phyloP scores from a whole-genome alignment of 2,888 invertebrate genomes.

The Spialia ferax region DNA sequence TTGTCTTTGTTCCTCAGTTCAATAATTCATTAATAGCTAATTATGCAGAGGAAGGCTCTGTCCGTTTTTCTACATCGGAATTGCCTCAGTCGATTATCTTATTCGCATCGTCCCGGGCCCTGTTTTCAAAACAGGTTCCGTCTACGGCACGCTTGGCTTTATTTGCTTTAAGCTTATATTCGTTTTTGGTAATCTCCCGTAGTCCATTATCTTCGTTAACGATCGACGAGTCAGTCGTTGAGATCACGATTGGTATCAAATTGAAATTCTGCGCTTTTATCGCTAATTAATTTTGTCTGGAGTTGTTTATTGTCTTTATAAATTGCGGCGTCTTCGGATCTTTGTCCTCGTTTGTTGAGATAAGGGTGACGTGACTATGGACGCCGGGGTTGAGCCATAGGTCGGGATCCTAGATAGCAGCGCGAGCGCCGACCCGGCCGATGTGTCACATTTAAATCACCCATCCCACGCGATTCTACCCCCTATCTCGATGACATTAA shows the following conservation, averaged over 20 bases:
- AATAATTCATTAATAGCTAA: conserved; percentile 61
- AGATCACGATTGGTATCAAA: conserved; percentile 76
- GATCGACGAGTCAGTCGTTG: conserved; percentile 76
- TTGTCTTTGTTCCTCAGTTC: conserved; percentile 54
- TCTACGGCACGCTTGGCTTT: conserved; percentile 74
- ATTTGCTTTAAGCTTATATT: conserved; percentile 84
- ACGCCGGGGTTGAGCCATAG: conserved; percentile 69
- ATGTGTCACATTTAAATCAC: conserved; percentile 54
- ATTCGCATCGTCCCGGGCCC: conserved; percentile 70
- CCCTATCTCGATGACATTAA: conserved; percentile 44
- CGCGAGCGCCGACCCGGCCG: conserved; percentile 71
- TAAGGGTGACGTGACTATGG: conserved; percentile 72
- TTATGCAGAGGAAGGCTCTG: conserved; percentile 66
- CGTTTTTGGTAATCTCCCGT: conserved; percentile 78
- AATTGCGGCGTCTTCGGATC: conserved; percentile 64
- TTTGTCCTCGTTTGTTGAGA: conserved; percentile 80
- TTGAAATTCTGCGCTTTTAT: conserved; percentile 70
- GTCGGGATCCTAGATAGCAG: conserved; percentile 76
- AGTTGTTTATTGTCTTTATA: conserved; percentile 71
- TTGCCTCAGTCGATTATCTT: conserved; percentile 76
- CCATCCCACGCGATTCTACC: conserved; percentile 24
- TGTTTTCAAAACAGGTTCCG: conserved; percentile 70
- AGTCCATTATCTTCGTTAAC: conserved; percentile 80
- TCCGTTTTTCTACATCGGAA: conserved; percentile 61
- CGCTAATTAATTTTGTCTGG: conserved; percentile 60